A percentile compares a stretch with the other conserved stretches of the same genome.
These are phyloP conservation scores for Agrilus biguttatus DNA, from an alignment of 2,888 invertebrate genomes.

Conservation along the genomic window DNA sequence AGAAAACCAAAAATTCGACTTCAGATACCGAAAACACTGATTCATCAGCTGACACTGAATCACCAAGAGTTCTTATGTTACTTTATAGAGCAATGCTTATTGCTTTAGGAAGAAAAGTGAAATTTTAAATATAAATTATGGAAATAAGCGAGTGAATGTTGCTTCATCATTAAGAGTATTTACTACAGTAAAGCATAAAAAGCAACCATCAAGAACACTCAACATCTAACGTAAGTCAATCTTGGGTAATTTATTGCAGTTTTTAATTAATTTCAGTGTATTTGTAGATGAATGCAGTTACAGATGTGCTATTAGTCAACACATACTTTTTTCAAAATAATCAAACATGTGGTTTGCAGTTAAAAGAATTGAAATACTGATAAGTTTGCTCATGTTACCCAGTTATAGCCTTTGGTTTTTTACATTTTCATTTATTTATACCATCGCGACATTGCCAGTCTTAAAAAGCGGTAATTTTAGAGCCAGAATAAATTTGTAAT, in stretches of 20 bases:
- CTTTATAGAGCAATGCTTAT: neutral
- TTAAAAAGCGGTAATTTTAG: no score
- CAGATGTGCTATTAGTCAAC: no score
- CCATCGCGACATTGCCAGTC: no score
- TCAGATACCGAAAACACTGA: constrained; percentile 90
- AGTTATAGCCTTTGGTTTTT: no score
- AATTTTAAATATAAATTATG: constrained; percentile 19
- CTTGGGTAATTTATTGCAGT: constrained; percentile 6
- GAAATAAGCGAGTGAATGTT: constrained; percentile 25
- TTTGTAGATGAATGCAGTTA: constrained; percentile 15
- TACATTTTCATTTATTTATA: no score
- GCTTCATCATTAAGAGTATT: constrained; percentile 30
- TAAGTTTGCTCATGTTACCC: no score
- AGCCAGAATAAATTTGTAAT: no score
- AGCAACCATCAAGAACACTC: constrained; percentile 30
- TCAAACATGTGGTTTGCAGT: no score
- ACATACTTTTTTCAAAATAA: no score
- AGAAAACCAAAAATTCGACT: constrained; percentile 69
- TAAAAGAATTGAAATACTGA: no score
- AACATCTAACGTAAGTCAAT: constrained; percentile 26
- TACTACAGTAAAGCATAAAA: constrained; percentile 36
- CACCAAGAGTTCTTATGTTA: constrained; percentile 28
- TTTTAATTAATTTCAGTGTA: neutral
- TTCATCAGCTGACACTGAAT: constrained; percentile 66
- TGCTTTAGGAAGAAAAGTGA: constrained; percentile 41